Conservation (phyloP, 1,140 invertebrate genomes). For the Zaprionus ornatus region DNA sequence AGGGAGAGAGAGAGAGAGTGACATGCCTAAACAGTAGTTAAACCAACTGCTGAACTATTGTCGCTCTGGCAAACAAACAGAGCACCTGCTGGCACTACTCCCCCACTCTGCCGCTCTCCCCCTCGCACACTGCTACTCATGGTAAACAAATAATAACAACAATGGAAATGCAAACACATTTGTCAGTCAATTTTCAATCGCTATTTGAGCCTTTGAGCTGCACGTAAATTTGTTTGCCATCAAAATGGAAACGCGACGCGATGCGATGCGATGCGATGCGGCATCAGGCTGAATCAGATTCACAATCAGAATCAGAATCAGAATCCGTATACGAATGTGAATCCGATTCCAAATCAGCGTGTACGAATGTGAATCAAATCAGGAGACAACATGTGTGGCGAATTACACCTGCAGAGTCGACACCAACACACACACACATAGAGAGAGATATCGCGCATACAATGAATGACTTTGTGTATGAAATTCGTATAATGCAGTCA, state of each 20-base stretch:
- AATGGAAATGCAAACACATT: constrained; percentile 57
- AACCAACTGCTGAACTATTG: background rate
- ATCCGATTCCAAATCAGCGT: constrained; percentile 34
- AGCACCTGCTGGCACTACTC: background rate
- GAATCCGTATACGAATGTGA: constrained; percentile 40
- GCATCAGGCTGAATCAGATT: constrained; percentile 27
- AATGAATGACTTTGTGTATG: constrained; percentile 14
- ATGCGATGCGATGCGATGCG: background rate
- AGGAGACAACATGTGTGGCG: constrained; percentile 27
- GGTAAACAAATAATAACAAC: constrained; percentile 24
- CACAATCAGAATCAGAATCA: constrained; percentile 55
- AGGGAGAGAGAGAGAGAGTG: background rate
- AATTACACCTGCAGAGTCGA: constrained; percentile 58
- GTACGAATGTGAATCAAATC: constrained; percentile 58
- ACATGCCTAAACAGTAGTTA: background rate
- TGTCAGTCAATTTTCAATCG: constrained; percentile 75
- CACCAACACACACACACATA: background rate
- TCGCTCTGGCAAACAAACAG: background rate
- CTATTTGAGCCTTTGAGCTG: constrained; percentile 71
- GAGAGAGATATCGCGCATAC: background rate
- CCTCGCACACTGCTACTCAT: background rate
- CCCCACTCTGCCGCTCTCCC: no score
- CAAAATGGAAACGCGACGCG: constrained; percentile 15
- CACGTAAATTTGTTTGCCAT: constrained; percentile 74
- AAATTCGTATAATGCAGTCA: constrained; percentile 65